Base-by-base conservation (phyloP, 2,888 invertebrate genomes). In the Agrenia bidenticulata region DNA sequence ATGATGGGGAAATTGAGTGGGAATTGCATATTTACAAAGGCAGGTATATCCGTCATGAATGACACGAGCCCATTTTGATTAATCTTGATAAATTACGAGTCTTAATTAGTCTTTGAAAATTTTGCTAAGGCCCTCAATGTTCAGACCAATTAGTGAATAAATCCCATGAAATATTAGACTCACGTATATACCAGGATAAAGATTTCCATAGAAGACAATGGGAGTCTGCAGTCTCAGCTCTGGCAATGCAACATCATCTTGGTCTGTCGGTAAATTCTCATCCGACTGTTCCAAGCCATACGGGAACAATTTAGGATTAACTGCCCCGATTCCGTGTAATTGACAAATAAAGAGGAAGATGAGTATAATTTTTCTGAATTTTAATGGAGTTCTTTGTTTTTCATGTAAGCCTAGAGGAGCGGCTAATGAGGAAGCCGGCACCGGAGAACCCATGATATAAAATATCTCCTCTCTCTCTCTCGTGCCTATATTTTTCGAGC, bases 21-120 rank as follows among this genome's bases (percentile, higher is more conserved):
- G 79, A 94, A 93, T 77, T 94, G 89, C 37, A 90, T 87, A 79
- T 94, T 94, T 77, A 91, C 84, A 80, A 92, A 96, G 58, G 86
- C 85, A 7, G 92, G 87, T 72, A 95, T 88, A 76, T 94, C 90
- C n/a, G 90, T 88, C 78, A 89, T 85, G 79, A 96, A 95, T 5
- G 95, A 91, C 37, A 96, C 79, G 17, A 94, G 85, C 53, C 96
- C 96, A 81, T 92, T 94, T 78, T 88, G 88, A 80, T 94, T 95
- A 64, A 96, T 88, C 96, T 96, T 83, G 9, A 80, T 80, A 77
- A 64, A 71, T 19, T 32, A 32, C 32, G 11, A 7, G n/a, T n/a
- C n/a, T n/a, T n/a, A n/a, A n/a, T n/a, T n/a, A n/a, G n/a, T n/a
- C n/a, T n/a, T n/a, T n/a, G n/a, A n/a, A n/a, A n/a, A n/a, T n/a